These are phyloP conservation scores for Xiphias gladius DNA, from an alignment of 2,113 vertebrate genomes.

Conservation along the genomic window DNA sequence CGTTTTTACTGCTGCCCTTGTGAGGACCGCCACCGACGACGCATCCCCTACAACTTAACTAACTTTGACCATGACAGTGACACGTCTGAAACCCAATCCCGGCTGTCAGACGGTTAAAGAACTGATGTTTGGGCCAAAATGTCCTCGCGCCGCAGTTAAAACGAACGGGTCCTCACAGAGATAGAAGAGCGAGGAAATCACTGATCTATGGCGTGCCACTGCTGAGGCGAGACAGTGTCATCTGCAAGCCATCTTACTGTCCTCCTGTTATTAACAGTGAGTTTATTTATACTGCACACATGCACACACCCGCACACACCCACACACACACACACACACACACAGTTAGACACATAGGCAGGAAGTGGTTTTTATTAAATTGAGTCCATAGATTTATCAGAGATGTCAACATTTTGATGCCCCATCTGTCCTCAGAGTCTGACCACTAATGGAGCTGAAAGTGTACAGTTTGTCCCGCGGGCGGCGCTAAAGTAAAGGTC, in stretches of 20 bases:
- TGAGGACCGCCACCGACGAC: background rate
- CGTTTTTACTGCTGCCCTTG: background rate
- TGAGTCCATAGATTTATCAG: background rate
- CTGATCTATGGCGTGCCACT: background rate
- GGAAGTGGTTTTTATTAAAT: background rate
- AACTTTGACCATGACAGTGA: background rate
- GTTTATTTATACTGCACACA: conserved; percentile 29
- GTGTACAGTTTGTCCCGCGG: too few relatives aligned
- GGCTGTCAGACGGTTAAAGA: too few relatives aligned
- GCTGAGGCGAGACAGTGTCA: background rate
- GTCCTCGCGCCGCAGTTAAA: too few relatives aligned
- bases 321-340: too few relatives aligned
- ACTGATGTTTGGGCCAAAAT: too few relatives aligned
- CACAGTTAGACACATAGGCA: background rate
- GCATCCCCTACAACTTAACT: background rate
- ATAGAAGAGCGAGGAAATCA: background rate
- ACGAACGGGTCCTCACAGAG: background rate
- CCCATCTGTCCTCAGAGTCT: too few relatives aligned
- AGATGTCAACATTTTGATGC: background rate
- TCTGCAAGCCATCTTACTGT: conserved; percentile 25
- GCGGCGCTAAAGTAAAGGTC: too few relatives aligned
- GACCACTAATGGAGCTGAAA: too few relatives aligned
- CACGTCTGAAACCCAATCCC: background rate
- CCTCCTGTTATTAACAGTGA: conserved; percentile 34
- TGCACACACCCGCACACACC: background rate